Conservation (phyloP, 2,888 invertebrate species). For the Idaea aversata region DNA sequence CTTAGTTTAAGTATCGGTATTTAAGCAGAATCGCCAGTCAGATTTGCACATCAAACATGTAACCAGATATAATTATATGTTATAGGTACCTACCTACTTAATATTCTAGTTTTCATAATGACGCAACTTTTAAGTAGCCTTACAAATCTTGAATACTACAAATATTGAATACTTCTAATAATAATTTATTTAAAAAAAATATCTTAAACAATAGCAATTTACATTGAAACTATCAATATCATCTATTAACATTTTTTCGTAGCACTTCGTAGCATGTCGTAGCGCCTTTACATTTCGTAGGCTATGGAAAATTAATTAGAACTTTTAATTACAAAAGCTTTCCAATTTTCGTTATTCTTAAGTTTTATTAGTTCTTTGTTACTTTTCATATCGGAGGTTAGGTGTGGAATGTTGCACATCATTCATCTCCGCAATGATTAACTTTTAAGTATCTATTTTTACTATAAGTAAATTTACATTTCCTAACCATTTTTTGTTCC, state of each 20-base stretch:
- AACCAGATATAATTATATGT: too few species aligned
- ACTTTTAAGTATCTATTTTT: too few species aligned
- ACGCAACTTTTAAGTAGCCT: background rate
- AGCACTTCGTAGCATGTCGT: constrained; percentile 12
- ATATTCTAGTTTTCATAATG: background rate
- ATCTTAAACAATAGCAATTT: background rate
- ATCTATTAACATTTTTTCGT: constrained; percentile 5
- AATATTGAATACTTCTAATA: background rate
- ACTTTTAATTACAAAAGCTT: background rate
- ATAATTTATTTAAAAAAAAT: background rate
- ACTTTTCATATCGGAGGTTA: background rate
- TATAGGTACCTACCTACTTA: too few species aligned
- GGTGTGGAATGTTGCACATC: background rate
- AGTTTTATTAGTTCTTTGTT: background rate
- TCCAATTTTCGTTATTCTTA: background rate
- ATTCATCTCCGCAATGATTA: background rate
- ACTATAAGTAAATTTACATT: too few species aligned
- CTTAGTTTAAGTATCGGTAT: too few species aligned
- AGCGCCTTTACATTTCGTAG: constrained; percentile 2
- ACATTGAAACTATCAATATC: background rate
- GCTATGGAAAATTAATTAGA: constrained; percentile 7
- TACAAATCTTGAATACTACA: background rate
- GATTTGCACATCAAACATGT: too few species aligned
- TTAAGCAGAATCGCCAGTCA: too few species aligned
- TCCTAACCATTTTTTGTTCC: too few species aligned